Evolutionary conservation across 2,888 invertebrate species (phyloP).

Genomic region (Drosophila ustulata): DNA sequence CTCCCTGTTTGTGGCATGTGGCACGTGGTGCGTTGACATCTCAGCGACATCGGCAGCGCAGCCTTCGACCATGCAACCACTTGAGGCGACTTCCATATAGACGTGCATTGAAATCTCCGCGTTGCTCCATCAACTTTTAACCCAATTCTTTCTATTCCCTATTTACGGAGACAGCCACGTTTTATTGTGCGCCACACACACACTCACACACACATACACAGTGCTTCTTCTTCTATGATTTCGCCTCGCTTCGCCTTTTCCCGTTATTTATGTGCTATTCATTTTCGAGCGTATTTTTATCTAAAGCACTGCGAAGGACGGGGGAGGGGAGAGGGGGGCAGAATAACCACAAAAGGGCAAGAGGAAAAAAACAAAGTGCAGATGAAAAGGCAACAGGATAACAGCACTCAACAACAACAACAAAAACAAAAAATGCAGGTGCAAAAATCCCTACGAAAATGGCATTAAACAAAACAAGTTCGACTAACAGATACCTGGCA

Average conservation of each 20-base stretch:
- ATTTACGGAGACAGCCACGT: conserved; percentile 76
- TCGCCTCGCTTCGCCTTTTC: conserved; percentile 38
- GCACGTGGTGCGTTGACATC: conserved; percentile 60
- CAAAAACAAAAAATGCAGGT: neutral
- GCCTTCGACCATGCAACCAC: conserved; percentile 76
- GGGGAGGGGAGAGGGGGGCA: neutral
- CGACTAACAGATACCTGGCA: too few species aligned
- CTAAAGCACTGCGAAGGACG: conserved; percentile 7
- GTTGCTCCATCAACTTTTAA: conserved; percentile 82
- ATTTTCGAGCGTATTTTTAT: conserved; percentile 54
- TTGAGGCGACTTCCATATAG: conserved; percentile 46
- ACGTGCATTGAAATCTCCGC: conserved; percentile 67
- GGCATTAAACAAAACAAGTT: too few species aligned
- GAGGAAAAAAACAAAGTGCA: conserved; percentile 3
- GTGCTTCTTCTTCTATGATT: conserved; percentile 8
- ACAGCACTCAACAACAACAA: neutral
- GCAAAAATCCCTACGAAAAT: neutral
- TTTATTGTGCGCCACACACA: conserved; percentile 64
- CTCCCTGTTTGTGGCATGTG: conserved; percentile 35
- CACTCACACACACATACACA: conserved; percentile 16
- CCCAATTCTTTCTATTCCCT: conserved; percentile 79
- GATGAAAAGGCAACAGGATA: conserved; percentile 17
- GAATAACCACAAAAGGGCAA: conserved; percentile 10
- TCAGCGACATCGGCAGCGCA: conserved; percentile 63
- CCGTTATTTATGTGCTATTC: conserved; percentile 58